Evolutionary conservation across 2,888 invertebrate species (phyloP).

Genomic region (Cryptus viduatorius): DNA sequence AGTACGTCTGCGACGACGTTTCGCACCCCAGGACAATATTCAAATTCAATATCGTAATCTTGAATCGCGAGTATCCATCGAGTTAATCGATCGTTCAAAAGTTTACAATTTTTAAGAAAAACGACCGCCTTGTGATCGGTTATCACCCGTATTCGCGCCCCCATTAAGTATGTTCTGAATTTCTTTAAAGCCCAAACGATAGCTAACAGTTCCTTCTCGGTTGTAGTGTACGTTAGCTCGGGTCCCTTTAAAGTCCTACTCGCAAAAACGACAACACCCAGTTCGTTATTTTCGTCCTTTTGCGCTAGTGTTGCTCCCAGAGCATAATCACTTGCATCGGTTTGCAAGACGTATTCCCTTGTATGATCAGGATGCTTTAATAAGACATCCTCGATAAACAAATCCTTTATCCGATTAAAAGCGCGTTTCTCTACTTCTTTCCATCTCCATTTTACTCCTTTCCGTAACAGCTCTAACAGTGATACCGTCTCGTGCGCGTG

Average conservation of each 20-base stretch:
- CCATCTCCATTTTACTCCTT: conserved; percentile 56
- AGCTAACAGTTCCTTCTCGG: conserved; percentile 46
- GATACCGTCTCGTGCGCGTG: neutral
- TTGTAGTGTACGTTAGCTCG: conserved; percentile 31
- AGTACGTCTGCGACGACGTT: conserved; percentile 30
- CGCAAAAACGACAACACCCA: conserved; percentile 69
- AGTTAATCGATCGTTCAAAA: neutral
- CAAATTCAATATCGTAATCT: conserved; percentile 26
- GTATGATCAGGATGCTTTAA: conserved; percentile 28
- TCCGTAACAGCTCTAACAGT: conserved; percentile 41
- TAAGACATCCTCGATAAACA: conserved; percentile 15
- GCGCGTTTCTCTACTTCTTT: conserved; percentile 15
- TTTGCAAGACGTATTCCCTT: conserved; percentile 59
- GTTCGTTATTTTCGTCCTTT: conserved; percentile 16
- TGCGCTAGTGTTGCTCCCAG: conserved; percentile 56
- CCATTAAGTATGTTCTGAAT: conserved; percentile 40
- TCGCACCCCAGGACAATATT: conserved; percentile 30
- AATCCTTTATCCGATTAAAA: conserved; percentile 37
- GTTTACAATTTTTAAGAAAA: conserved; percentile 27
- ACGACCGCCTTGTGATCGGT: conserved; percentile 57
- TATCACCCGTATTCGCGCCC: conserved; percentile 7
- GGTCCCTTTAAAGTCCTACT: conserved; percentile 63
- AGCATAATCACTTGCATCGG: conserved; percentile 64
- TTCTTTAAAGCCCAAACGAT: conserved; percentile 30
- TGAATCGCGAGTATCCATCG: conserved; percentile 43